These are phyloP conservation scores for Atractosteus spatula DNA, from an alignment of 2,113 vertebrate genomes.

Conservation along the genomic window DNA sequence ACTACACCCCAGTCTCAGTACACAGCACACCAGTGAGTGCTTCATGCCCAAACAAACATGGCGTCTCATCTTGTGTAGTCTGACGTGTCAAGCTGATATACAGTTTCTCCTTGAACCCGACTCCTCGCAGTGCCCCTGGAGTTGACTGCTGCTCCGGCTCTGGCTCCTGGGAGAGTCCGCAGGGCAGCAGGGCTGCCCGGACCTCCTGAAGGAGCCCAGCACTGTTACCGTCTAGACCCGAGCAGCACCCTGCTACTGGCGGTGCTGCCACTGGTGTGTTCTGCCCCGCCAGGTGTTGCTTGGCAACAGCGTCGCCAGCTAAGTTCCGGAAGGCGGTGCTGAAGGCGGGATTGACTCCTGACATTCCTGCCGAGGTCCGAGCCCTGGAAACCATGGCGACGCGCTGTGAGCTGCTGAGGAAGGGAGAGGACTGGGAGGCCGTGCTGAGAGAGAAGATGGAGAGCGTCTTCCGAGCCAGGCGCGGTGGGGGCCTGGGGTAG, in stretches of 20 bases:
- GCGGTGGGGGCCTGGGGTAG: neutral
- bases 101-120: neutral
- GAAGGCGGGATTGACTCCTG: conserved; percentile 67
- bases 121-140: neutral
- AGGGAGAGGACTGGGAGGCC: conserved; percentile 68
- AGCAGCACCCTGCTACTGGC: neutral
- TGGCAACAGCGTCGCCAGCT: conserved; percentile 83
- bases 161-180: too few species aligned
- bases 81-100: too few species aligned
- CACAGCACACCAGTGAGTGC: too few species aligned
- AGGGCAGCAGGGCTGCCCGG: too few species aligned
- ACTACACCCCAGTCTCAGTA: too few species aligned
- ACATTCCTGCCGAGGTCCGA: conserved; percentile 62
- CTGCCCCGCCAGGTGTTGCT: conserved; percentile 65
- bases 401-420: conserved; percentile 60
- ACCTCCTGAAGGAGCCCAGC: too few species aligned
- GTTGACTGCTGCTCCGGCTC: too few species aligned
- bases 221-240: neutral
- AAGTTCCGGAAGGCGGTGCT: conserved; percentile 78
- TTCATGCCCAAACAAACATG: too few species aligned
- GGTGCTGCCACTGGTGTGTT: neutral
- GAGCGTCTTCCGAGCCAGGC: neutral
- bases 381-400: conserved; percentile 65
- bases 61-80: too few species aligned
- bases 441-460: conserved; percentile 54